Evolutionary conservation across 2,113 vertebrate species (phyloP).

Genomic region (Morone saxatilis): DNA sequence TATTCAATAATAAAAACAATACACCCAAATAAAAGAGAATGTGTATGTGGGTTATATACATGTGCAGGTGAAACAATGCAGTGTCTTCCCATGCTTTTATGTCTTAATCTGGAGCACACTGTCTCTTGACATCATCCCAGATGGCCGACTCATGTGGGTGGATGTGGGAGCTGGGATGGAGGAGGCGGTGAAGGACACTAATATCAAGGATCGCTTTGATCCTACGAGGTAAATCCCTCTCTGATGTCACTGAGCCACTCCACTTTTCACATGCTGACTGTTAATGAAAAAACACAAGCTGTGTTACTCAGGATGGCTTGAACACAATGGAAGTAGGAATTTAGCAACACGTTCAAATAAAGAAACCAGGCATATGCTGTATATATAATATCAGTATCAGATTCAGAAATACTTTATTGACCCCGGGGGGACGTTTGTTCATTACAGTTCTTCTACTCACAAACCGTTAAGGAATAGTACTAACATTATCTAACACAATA

Average conservation of each 20-base stretch:
- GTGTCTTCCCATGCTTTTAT: slow-evolving; percentile 14
- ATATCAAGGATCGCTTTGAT: slow-evolving; percentile 62
- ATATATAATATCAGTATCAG: too few species aligned
- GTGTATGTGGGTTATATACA: neutral
- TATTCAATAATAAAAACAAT: neutral
- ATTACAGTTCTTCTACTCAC: too few species aligned
- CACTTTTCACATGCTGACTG: slow-evolving; percentile 23
- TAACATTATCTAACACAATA: too few species aligned
- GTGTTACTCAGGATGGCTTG: neutral
- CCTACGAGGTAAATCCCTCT: slow-evolving; percentile 59
- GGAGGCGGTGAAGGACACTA: slow-evolving; percentile 51
- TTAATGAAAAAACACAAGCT: slow-evolving; percentile 39
- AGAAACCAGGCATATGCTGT: neutral
- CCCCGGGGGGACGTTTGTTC: too few species aligned
- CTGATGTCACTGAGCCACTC: slow-evolving; percentile 52
- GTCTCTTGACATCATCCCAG: slow-evolving; percentile 41
- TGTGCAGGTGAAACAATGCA: slow-evolving; percentile 3
- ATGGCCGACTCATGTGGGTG: slow-evolving; percentile 36
- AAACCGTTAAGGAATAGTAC: too few species aligned
- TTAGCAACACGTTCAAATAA: neutral
- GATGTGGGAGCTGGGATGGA: slow-evolving; percentile 29
- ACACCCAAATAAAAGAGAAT: neutral
- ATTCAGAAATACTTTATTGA: too few species aligned
- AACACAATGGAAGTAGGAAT: neutral
- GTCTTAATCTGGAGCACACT: slow-evolving; percentile 26